phyloP scores from a whole-genome alignment of 2,797 vertebrate genomes.

The Galago senegalensis region DNA sequence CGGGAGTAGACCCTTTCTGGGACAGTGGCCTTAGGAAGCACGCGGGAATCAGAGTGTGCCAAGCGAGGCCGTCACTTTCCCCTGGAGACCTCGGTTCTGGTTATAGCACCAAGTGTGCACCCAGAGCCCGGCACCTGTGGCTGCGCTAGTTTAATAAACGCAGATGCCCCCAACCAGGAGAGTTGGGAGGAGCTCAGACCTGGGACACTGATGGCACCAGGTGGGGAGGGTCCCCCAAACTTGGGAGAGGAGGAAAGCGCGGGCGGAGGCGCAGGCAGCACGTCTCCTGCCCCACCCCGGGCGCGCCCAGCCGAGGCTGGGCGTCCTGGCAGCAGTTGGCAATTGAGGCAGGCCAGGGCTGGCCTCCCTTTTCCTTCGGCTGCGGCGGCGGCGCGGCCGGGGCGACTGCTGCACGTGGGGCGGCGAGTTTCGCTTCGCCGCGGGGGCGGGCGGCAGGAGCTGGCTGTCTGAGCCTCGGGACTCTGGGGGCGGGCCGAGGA shows the following conservation, averaged over 20 bases:
- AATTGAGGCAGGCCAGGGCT: conserved; percentile 7
- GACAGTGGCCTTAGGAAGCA: not conserved
- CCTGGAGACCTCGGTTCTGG: not conserved
- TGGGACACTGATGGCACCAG: not conserved
- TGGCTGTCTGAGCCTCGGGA: not conserved
- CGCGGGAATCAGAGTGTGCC: not conserved
- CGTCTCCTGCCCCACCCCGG: not conserved
- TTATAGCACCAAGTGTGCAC: not conserved
- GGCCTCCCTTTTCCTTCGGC: not conserved
- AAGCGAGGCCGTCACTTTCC: not conserved
- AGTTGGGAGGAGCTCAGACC: not conserved
- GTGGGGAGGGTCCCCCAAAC: too few relatives aligned
- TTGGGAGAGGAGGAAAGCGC: not conserved
- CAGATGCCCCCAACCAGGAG: not conserved
- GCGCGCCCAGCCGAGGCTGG: not conserved
- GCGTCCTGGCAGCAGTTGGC: not conserved
- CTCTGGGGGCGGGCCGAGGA: not conserved
- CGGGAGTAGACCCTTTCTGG: too few relatives aligned
- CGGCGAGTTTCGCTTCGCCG: conserved; percentile 57
- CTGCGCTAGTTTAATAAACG: not conserved
- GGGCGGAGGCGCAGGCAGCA: not conserved
- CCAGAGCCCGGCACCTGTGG: not conserved
- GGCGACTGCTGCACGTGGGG: not conserved
- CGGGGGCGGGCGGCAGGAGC: not conserved
- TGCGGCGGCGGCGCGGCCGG: not conserved